A percentile compares a stretch with the other conserved stretches of the same genome.
phyloP scores from a whole-genome alignment of 1,140 invertebrate species.

The Neodiprion virginianus region DNA sequence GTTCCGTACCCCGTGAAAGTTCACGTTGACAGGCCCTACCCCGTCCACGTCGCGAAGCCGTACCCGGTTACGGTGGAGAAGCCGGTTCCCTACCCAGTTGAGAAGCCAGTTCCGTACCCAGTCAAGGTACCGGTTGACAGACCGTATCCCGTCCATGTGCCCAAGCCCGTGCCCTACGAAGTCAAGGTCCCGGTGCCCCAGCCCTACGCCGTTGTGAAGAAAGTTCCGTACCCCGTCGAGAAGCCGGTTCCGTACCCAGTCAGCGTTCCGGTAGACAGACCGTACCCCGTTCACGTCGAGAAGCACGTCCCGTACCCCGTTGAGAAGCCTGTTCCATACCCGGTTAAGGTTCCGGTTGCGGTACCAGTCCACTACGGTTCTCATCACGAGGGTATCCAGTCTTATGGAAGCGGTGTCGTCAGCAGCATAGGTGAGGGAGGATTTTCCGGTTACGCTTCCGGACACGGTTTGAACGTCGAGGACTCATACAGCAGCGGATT shows the following conservation, averaged over 20 bases:
- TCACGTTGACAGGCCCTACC: constrained; percentile 65
- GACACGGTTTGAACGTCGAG: neutral
- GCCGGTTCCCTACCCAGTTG: constrained; percentile 65
- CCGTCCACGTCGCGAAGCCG: constrained; percentile 69
- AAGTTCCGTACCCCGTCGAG: constrained; percentile 74
- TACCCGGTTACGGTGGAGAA: constrained; percentile 62
- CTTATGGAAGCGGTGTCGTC: neutral
- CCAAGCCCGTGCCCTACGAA: constrained; percentile 37
- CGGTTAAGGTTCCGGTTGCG: constrained; percentile 69
- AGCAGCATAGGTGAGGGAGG: constrained; percentile 1
- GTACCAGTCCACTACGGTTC: constrained; percentile 63
- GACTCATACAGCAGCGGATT: neutral
- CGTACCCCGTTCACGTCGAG: constrained; percentile 69
- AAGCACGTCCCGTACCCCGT: constrained; percentile 67
- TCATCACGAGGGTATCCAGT: constrained; percentile 16
- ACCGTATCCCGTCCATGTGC: constrained; percentile 31
- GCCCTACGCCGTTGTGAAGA: constrained; percentile 51
- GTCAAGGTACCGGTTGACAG: constrained; percentile 33
- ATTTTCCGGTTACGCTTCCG: neutral
- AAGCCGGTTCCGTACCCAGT: constrained; percentile 76
- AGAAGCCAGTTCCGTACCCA: constrained; percentile 34
- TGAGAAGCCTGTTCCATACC: constrained; percentile 66
- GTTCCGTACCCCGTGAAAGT: constrained; percentile 72
- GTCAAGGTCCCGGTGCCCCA: constrained; percentile 32
- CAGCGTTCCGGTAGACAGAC: constrained; percentile 72